These are phyloP conservation scores for Diogma glabrata DNA, from an alignment of 2,888 invertebrate species.

Conservation along the genomic window DNA sequence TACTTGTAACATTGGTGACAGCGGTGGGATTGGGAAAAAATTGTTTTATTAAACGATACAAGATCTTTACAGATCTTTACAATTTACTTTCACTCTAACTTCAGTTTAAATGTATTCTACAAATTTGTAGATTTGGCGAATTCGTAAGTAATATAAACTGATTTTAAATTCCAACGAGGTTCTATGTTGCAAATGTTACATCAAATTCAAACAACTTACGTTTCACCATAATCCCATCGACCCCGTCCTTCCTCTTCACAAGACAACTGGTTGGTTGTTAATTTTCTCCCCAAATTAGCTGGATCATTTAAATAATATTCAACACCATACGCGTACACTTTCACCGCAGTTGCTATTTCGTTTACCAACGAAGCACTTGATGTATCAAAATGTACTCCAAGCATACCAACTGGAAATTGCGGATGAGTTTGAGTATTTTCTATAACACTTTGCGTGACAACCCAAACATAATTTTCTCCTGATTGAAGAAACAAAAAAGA, in stretches of 20 bases:
- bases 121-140: too few relatives aligned
- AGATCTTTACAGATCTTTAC: too few relatives aligned
- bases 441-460: constrained; percentile 88
- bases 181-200: background rate
- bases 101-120: too few relatives aligned
- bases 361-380: constrained; percentile 68
- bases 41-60: too few relatives aligned
- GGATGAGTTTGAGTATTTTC: constrained; percentile 63
- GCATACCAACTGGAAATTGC: constrained; percentile 84
- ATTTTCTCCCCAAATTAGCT: constrained; percentile 40
- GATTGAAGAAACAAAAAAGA: constrained; percentile 16
- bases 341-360: constrained; percentile 81
- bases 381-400: constrained; percentile 88
- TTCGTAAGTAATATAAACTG: background rate
- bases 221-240: constrained; percentile 82
- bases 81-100: too few relatives aligned
- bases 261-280: constrained; percentile 49
- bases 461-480: constrained; percentile 88
- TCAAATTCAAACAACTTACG: constrained; percentile 40
- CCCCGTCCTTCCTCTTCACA: constrained; percentile 73
- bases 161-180: background rate
- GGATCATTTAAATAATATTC: constrained; percentile 74
- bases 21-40: too few relatives aligned
- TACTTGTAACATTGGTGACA: too few relatives aligned
- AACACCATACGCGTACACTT: constrained; percentile 83